Percentiles rank a stretch among this genome's conserved stretches.
These are phyloP conservation scores for Pongo abelii DNA, from an alignment of 2,113 vertebrate species.

Conservation along the genomic window DNA sequence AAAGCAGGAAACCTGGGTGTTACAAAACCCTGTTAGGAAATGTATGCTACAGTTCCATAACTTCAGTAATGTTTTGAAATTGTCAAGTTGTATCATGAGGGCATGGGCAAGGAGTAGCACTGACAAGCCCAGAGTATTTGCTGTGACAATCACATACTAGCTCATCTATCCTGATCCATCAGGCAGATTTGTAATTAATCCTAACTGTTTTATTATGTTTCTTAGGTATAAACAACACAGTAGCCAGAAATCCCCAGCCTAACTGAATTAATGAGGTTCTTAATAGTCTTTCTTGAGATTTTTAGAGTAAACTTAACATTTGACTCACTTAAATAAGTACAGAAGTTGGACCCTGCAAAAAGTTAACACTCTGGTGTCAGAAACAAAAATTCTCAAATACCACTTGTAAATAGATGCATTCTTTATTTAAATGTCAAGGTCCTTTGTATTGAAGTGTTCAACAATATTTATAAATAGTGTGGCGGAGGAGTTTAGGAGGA, in stretches of 20 bases:
- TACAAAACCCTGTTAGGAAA: conserved; percentile 7
- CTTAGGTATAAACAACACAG: conserved; percentile 74
- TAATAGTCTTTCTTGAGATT: conserved; percentile 75
- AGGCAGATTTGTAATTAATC: conserved; percentile 81
- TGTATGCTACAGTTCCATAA: not conserved
- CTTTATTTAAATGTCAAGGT: not conserved
- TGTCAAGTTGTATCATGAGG: not conserved
- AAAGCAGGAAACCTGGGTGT: not conserved
- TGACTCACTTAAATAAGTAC: conserved; percentile 76
- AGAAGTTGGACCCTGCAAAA: conserved; percentile 47
- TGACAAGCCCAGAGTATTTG: not conserved
- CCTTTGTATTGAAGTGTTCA: not conserved
- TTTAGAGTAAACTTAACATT: conserved; percentile 72
- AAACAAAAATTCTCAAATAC: conserved; percentile 52
- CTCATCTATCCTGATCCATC: conserved; percentile 79
- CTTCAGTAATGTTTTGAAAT: conserved; percentile 2
- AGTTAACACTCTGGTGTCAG: conserved; percentile 13
- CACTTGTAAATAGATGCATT: not conserved
- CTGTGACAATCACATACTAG: conserved; percentile 6
- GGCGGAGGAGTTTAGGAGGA: not conserved
- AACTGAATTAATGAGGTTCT: conserved; percentile 81
- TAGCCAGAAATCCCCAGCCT: conserved; percentile 73
- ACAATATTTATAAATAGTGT: not conserved
- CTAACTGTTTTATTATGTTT: conserved; percentile 80
- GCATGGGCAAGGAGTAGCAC: not conserved